Conservation (phyloP, 2,797 vertebrate species). For the Lacerta viridis region DNA sequence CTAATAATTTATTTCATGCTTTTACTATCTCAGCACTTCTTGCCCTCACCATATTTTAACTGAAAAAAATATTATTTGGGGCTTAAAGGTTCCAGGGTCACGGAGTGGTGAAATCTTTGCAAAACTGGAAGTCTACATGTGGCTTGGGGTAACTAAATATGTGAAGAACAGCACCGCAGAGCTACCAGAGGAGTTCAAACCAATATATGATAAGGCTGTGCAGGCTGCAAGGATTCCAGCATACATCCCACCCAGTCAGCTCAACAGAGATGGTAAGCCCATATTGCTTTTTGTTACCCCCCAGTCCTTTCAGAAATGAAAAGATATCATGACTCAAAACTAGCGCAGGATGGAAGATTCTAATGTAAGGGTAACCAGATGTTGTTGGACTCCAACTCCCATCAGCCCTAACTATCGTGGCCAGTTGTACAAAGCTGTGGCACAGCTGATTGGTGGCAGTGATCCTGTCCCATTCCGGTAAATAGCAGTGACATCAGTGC, state of each 20-base stretch:
- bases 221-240: slow-evolving; percentile 59
- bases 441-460: too few relatives aligned
- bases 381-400: too few relatives aligned
- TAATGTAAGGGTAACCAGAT: too few relatives aligned
- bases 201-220: slow-evolving; percentile 78
- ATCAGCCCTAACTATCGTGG: too few relatives aligned
- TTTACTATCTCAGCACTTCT: background rate
- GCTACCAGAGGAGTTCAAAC: slow-evolving; percentile 88
- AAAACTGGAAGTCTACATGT: slow-evolving; percentile 93
- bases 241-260: slow-evolving; percentile 79
- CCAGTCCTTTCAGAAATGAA: background rate
- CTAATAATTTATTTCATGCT: background rate
- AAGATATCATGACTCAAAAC: background rate
- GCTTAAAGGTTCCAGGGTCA: slow-evolving; percentile 86
- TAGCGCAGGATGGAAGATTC: background rate
- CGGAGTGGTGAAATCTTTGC: slow-evolving; percentile 88
- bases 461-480: too few relatives aligned
- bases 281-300: background rate
- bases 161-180: slow-evolving; percentile 85
- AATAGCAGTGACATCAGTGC: too few relatives aligned
- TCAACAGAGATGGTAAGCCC: slow-evolving; percentile 88
- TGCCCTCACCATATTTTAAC: background rate
- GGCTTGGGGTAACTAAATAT: slow-evolving; percentile 91
- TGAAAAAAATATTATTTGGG: slow-evolving; percentile 23
- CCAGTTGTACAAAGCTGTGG: too few relatives aligned